These are phyloP conservation scores for Cephus pulcher DNA, from an alignment of 2,888 invertebrate genomes.

Conservation along the genomic window DNA sequence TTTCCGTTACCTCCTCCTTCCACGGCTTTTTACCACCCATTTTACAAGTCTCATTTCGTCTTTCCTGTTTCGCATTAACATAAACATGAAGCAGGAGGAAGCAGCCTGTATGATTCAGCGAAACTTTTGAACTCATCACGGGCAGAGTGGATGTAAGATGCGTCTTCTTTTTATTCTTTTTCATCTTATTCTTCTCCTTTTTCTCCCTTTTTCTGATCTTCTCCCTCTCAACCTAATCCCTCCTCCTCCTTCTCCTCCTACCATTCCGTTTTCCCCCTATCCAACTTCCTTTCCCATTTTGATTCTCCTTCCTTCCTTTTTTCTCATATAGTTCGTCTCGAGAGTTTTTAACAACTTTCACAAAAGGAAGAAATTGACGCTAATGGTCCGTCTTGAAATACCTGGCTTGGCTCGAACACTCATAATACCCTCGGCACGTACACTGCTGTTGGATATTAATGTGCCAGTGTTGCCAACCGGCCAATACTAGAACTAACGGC, in stretches of 20 bases:
- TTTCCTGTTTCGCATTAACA: slow-evolving; percentile 19
- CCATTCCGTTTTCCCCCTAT: not conserved
- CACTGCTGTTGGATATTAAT: not conserved
- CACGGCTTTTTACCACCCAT: slow-evolving; percentile 4
- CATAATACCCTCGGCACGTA: slow-evolving; percentile 1
- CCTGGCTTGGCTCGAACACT: not conserved
- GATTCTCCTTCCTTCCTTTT: not conserved
- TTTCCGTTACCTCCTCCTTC: slow-evolving; percentile 3
- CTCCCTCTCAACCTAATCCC: not conserved
- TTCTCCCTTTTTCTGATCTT: not conserved
- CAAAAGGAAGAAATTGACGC: slow-evolving; percentile 20
- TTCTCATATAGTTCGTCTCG: slow-evolving; percentile 2
- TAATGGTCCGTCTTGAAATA: slow-evolving; percentile 13
- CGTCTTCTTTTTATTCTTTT: not conserved
- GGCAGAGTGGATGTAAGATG: slow-evolving; percentile 5
- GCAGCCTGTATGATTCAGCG: slow-evolving; percentile 14
- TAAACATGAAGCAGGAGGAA: slow-evolving; percentile 24
- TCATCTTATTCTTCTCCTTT: not conserved
- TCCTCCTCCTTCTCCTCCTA: not conserved
- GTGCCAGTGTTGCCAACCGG: not conserved
- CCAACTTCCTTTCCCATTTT: slow-evolving; percentile 4
- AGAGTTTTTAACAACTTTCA: slow-evolving; percentile 20
- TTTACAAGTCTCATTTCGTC: slow-evolving; percentile 10
- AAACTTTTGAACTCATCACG: slow-evolving; percentile 16
- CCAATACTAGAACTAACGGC: not conserved